phyloP scores from a whole-genome alignment of 92 coral and sea anemone genomes.

The Phymanthus crucifer region DNA sequence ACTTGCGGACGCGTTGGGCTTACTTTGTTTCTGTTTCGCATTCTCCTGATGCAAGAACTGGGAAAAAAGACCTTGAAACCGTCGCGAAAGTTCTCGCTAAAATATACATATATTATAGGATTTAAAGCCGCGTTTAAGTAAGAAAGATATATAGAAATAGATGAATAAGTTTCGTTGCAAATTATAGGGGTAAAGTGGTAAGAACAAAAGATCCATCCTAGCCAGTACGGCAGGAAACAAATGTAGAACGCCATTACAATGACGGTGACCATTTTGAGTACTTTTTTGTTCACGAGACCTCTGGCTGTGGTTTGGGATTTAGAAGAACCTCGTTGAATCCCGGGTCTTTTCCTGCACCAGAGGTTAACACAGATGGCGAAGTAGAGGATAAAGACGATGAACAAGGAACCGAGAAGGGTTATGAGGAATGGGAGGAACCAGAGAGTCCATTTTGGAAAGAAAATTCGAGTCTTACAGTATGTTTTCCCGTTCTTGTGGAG shows the following conservation, averaged over 20 bases:
- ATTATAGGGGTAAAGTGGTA: conserved; percentile 33
- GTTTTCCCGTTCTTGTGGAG: conserved; percentile 15
- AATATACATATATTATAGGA: conserved; percentile 61
- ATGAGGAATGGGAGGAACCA: conserved; percentile 55
- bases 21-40: conserved; percentile 13
- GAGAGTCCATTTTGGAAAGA: conserved; percentile 48
- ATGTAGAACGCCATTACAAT: conserved; percentile 49
- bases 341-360: conserved; percentile 36
- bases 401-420: conserved; percentile 39
- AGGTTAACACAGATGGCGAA: conserved; percentile 52
- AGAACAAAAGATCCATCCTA: conserved; percentile 63
- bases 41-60: background rate
- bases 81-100: conserved; percentile 60
- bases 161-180: conserved; percentile 46
- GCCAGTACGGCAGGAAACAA: conserved; percentile 60
- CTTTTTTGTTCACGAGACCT: conserved; percentile 55
- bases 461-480: conserved; percentile 49
- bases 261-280: conserved; percentile 50
- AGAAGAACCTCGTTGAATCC: conserved; percentile 5
- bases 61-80: conserved; percentile 42
- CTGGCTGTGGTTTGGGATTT: conserved; percentile 23
- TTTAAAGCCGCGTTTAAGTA: conserved; percentile 59
- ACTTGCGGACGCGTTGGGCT: conserved; percentile 23
- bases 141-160: conserved; percentile 41
- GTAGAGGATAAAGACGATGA: conserved; percentile 45